A percentile compares a stretch with the other conserved stretches of the same genome.
Conservation (phyloP, 2,888 invertebrate species). For the Physocephala rufipes region DNA sequence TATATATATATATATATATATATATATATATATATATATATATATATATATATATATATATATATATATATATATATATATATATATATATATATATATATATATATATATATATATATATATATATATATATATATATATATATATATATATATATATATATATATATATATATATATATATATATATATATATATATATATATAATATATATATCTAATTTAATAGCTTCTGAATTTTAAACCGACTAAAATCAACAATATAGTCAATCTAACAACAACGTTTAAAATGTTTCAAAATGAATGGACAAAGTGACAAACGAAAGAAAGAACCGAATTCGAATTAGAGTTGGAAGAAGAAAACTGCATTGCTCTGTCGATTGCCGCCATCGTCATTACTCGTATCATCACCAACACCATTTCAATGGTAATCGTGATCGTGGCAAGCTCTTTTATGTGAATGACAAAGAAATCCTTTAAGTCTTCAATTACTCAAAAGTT, state of each 20-base stretch:
- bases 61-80: too few relatives aligned
- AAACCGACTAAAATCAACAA: neutral
- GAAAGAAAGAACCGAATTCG: neutral
- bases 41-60: too few relatives aligned
- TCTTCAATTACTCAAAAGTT: constrained; percentile 51
- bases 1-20: too few relatives aligned
- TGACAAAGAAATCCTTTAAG: constrained; percentile 50
- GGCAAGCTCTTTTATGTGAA: constrained; percentile 46
- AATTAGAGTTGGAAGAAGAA: neutral
- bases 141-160: too few relatives aligned
- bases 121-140: too few relatives aligned
- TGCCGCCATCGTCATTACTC: constrained; percentile 7
- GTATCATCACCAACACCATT: constrained; percentile 10
- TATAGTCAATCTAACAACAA: neutral
- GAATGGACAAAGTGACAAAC: neutral
- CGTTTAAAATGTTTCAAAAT: neutral
- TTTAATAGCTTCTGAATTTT: too few relatives aligned
- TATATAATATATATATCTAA: too few relatives aligned
- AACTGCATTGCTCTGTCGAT: neutral
- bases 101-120: too few relatives aligned
- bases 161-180: too few relatives aligned
- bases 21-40: too few relatives aligned
- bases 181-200: too few relatives aligned
- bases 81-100: too few relatives aligned
- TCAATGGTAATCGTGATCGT: neutral